These are phyloP conservation scores for Cryptoblepharus egeriae DNA, from an alignment of 2,797 vertebrate species.

Conservation along the genomic window DNA sequence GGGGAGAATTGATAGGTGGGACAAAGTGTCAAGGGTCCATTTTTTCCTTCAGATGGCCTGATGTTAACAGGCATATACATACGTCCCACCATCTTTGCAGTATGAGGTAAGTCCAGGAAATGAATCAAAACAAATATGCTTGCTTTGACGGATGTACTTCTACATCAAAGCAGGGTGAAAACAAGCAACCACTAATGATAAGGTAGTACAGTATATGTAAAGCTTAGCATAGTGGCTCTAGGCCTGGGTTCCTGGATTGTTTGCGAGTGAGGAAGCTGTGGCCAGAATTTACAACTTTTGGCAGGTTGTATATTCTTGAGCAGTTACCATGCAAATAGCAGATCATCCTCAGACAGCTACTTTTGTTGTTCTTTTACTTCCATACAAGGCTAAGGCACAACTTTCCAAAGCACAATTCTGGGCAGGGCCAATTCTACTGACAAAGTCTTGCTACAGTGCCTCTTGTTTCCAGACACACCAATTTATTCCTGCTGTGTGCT, in stretches of 20 bases:
- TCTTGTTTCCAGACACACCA: conserved; percentile 12
- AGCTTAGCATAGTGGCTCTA: background rate
- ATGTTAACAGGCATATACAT: no score
- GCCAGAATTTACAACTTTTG: background rate
- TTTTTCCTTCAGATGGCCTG: no score
- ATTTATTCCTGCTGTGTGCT: conserved; percentile 4
- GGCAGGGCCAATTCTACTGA: background rate
- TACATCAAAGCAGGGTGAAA: no score
- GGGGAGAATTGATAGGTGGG: no score
- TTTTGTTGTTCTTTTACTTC: background rate
- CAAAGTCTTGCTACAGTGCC: background rate
- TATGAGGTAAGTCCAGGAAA: no score
- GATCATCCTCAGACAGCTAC: background rate
- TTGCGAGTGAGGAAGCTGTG: background rate
- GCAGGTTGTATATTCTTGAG: background rate
- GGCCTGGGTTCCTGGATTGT: background rate
- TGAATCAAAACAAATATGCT: no score
- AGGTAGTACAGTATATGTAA: no score
- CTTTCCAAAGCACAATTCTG: background rate
- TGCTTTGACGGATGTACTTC: no score
- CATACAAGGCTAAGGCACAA: background rate
- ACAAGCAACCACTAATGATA: no score
- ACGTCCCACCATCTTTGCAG: no score
- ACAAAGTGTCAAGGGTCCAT: no score
- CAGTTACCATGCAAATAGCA: background rate